Base-by-base conservation (phyloP, 2,113 vertebrate species). In the Phyllostomus hastatus region DNA sequence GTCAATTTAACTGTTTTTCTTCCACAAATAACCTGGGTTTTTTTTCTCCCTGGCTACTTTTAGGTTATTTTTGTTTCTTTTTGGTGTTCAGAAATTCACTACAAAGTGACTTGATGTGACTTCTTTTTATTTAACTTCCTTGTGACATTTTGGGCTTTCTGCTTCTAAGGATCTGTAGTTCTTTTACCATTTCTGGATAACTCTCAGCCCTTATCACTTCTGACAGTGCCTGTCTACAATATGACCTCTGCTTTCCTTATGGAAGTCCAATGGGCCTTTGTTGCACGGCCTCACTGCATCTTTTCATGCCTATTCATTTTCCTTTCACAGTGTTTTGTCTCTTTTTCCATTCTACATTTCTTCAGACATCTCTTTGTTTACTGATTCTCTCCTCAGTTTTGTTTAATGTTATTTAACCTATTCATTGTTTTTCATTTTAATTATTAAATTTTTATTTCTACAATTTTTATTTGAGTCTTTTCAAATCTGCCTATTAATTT, bases 341-440 rank as follows among this genome's bases (percentile, higher is more conserved):
- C 33, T 59, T n/a, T 50, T 20, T 80, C 61, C 5, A 80, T 69
- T 88, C 52, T 69, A 22, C 6, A 83, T 89, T 69, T 93, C 69
- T 59, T 85, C 19, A 35, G 12, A 12, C 52, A 41, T 28, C 41
- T 86, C 95, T 79, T 57, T 83, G 1, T 73, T 93, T 54, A 94
- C 17, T 80, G 88, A 91, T 91, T 83, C 73, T 95, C 61, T 88
- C 73, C 93, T 89, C 20, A 61, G 69, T 69, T 95, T 93, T 80
- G 48, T 80, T 82, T 86, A 86, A 85, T 41, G 10, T 33, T 93
- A 10, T 33, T 95, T 38, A 90, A 81, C 10, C 10, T 64, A 38
- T 12, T 80, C 22, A 57, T 61, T 66, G 6, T 20, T 75, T 97
- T 86, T 90, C 26, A 70, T 95, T 91, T 82, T 12, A 67, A 35